Evolutionary conservation across 1,140 invertebrate species (phyloP).

Genomic region (Nomia melanderi): DNA sequence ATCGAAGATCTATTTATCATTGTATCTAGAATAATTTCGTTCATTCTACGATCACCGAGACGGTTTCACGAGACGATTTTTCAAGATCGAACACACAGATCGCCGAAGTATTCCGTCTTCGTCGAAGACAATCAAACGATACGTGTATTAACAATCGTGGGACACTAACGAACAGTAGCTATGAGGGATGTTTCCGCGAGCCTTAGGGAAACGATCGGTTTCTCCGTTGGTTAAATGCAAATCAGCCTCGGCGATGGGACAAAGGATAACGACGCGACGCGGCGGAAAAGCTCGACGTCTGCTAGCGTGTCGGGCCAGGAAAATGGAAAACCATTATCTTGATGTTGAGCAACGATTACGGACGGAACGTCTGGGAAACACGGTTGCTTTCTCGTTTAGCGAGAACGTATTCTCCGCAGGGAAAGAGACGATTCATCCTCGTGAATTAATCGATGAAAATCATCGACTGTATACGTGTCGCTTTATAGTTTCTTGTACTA

Average conservation of each 20-base stretch:
- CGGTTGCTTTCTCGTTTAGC: slow-evolving; percentile 1
- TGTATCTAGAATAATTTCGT: too few species aligned
- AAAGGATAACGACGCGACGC: neutral
- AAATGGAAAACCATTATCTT: slow-evolving; percentile 45
- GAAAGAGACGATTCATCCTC: too few species aligned
- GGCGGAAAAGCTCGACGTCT: slow-evolving; percentile 12
- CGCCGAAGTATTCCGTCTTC: neutral
- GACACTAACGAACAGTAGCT: neutral
- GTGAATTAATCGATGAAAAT: too few species aligned
- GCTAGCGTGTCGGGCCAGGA: slow-evolving; percentile 14
- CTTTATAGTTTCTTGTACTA: too few species aligned
- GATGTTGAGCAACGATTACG: slow-evolving; percentile 20
- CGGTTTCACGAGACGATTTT: too few species aligned
- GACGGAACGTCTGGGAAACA: slow-evolving; percentile 28
- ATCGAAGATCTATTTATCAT: too few species aligned
- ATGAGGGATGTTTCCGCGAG: neutral
- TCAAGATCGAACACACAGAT: neutral
- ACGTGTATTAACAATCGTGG: neutral
- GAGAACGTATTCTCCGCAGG: too few species aligned
- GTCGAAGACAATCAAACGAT: neutral
- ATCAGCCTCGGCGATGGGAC: neutral
- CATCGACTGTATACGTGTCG: too few species aligned
- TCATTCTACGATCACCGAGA: too few species aligned
- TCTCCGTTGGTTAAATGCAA: slow-evolving; percentile 13
- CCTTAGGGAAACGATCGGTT: neutral